Base-by-base conservation (phyloP, 1,140 invertebrate species). In the Oppia nitens region DNA sequence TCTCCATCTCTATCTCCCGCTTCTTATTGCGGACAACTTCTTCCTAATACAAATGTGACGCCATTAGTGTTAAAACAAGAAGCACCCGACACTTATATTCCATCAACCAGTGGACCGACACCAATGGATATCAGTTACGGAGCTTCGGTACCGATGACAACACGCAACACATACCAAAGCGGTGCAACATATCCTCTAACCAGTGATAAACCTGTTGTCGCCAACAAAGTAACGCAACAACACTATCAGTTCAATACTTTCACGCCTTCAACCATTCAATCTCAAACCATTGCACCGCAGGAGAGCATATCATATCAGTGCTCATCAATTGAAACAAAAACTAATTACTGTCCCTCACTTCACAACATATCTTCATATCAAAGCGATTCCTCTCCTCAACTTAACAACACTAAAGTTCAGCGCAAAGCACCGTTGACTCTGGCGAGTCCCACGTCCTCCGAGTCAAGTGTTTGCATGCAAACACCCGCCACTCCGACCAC, bases 71-170 rank as follows among this genome's bases (percentile, higher is more conserved):
- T n/a, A 9, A 53, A 53, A 25, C 27, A 53, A 53, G 23, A 53
- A 53, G 14, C 27, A n/a, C 27, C 52, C 4, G 59, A 60, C 24
- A 47, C 17, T 54, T 60, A 57, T 54, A 49, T 24, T 25, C 60
- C n/a, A 58, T 62, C 28, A 55, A 62, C 12, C 32, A 40, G 32
- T 40, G 32, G 32, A 6, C 32, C 6, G 32, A 40, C 32, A 17
- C 32, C 32, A 40, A 40, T 40, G 17, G 32, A 17, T 9, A 9
- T 40, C 6, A 40, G 32, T 9, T 40, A 9, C 32, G 32, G 32
- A 40, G 58, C 56, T 3, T 51, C 63, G 2, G 62, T 64, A 83
- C n/a, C 83, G 84, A 60, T 83, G 81, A 60, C 62, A 55, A 40
- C 6, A 9, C 17, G 6, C 17, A 40, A 40, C 17, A 9, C 32